These are phyloP conservation scores for Digitonthophagus gazella DNA, from an alignment of 2,888 invertebrate genomes.

Conservation along the genomic window DNA sequence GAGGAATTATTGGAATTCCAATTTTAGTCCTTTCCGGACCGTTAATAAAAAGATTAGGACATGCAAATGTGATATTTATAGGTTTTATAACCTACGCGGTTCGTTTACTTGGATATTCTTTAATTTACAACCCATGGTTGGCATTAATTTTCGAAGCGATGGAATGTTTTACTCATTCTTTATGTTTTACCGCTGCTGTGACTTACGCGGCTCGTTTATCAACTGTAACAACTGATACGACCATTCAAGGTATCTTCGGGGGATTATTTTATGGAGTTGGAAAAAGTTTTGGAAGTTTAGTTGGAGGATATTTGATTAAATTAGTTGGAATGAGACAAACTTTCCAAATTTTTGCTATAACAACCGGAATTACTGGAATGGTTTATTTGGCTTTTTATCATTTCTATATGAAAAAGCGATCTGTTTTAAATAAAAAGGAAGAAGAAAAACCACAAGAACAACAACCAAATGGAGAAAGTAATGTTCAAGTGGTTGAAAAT, in stretches of 20 bases:
- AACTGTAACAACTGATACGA: constrained; percentile 70
- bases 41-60: constrained; percentile 69
- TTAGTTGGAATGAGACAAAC: constrained; percentile 69
- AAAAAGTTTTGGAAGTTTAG: constrained; percentile 73
- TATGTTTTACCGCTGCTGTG: constrained; percentile 74
- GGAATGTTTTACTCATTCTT: constrained; percentile 72
- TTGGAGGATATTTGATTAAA: constrained; percentile 74
- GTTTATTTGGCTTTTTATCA: constrained; percentile 69
- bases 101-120: constrained; percentile 69
- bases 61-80: constrained; percentile 74
- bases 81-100: constrained; percentile 76
- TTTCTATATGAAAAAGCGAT: constrained; percentile 60
- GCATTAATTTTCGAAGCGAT: constrained; percentile 74
- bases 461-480: constrained; percentile 40
- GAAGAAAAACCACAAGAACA: neutral
- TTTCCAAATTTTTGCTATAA: constrained; percentile 67
- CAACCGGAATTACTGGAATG: constrained; percentile 63
- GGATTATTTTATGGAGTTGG: constrained; percentile 79
- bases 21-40: constrained; percentile 74
- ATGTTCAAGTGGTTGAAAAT: constrained; percentile 32
- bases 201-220: constrained; percentile 75
- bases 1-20: constrained; percentile 73
- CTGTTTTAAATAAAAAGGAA: constrained; percentile 56
- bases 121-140: constrained; percentile 75
- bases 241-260: constrained; percentile 74